phyloP scores from a whole-genome alignment of 2,113 vertebrate species.

The Alectura lathami region DNA sequence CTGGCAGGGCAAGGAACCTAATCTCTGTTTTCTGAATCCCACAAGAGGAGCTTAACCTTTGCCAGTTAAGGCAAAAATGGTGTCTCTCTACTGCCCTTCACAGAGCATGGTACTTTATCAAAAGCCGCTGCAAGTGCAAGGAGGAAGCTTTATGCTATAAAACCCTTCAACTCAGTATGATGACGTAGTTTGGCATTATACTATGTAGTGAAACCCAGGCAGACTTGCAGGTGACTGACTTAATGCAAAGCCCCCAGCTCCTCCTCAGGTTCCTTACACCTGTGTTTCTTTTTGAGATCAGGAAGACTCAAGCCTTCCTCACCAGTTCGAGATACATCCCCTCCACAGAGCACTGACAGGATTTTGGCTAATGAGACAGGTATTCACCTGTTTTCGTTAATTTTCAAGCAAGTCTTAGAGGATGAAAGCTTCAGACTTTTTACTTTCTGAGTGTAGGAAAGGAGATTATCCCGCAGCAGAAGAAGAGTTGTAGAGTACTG shows the following conservation, averaged over 20 bases:
- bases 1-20: not conserved
- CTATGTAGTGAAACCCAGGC: not conserved
- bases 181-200: not conserved
- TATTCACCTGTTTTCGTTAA: not conserved
- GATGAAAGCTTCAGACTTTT: not conserved
- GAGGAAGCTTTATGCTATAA: not conserved
- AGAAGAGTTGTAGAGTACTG: not conserved
- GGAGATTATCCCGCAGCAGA: not conserved
- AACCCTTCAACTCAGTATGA: not conserved
- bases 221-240: not conserved
- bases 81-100: not conserved
- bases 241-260: not conserved
- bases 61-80: not conserved
- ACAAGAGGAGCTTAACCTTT: not conserved
- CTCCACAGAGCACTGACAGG: not conserved
- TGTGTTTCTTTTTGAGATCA: not conserved
- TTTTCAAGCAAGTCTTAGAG: not conserved
- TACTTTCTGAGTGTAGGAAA: not conserved
- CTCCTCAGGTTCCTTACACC: not conserved
- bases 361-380: not conserved
- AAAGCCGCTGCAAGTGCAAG: not conserved
- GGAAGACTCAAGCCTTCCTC: not conserved
- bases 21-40: not conserved
- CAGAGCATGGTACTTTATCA: not conserved
- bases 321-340: fast-evolving